Percentiles rank a stretch among this genome's conserved stretches.
These are phyloP conservation scores for Blastomussa wellsi DNA, from an alignment of 92 coral and sea anemone species.

Conservation along the genomic window DNA sequence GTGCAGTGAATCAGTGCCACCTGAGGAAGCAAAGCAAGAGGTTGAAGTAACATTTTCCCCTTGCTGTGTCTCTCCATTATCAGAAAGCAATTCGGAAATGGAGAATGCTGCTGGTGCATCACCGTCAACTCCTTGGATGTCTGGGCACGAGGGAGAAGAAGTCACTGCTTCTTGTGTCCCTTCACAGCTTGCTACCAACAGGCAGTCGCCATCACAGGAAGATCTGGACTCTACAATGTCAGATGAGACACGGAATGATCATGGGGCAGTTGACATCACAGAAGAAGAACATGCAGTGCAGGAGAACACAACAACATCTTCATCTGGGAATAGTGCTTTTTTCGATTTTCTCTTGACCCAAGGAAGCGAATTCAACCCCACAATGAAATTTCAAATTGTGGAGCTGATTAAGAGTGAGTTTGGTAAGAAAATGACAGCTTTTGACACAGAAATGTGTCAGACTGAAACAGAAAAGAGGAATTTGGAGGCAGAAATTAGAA, in stretches of 20 bases:
- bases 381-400: constrained; percentile 43
- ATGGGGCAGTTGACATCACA: neutral
- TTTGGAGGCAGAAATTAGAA: constrained; percentile 32
- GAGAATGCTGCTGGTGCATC: constrained; percentile 8
- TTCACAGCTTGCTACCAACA: neutral
- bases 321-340: constrained; percentile 46
- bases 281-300: neutral
- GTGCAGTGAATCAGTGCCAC: constrained; percentile 1
- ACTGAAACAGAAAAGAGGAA: constrained; percentile 27
- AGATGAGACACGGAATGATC: neutral
- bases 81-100: constrained; percentile 18
- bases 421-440: constrained; percentile 38
- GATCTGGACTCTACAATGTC: neutral
- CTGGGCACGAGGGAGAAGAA: neutral
- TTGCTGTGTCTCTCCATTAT: constrained; percentile 4
- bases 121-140: constrained; percentile 20
- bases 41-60: neutral
- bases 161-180: neutral
- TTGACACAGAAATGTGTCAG: constrained; percentile 11
- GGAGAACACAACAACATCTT: neutral
- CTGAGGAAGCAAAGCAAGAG: constrained; percentile 19
- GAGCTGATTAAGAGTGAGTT: constrained; percentile 45
- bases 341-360: constrained; percentile 46
- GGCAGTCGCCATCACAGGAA: constrained; percentile 1
- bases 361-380: constrained; percentile 37